These are phyloP conservation scores for Nemoura dubitans DNA, from an alignment of 2,888 invertebrate genomes.

Conservation along the genomic window DNA sequence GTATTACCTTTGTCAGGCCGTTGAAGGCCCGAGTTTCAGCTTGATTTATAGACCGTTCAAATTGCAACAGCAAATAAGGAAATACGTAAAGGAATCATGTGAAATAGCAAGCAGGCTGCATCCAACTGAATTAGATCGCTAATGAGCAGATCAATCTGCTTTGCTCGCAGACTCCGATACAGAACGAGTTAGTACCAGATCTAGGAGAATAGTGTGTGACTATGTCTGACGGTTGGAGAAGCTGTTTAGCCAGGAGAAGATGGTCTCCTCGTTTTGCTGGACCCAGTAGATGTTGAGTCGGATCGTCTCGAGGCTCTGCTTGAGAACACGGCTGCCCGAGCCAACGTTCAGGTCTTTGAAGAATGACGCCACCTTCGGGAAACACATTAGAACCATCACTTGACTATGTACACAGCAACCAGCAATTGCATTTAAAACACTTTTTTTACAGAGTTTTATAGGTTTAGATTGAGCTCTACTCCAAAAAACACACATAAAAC, in stretches of 20 bases:
- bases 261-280: conserved; percentile 63
- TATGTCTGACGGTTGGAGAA: conserved; percentile 53
- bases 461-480: no score
- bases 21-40: not conserved
- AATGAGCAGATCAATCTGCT: not conserved
- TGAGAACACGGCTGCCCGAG: conserved; percentile 69
- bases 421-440: no score
- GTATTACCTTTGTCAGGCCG: not conserved
- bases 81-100: not conserved
- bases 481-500: no score
- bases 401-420: not conserved
- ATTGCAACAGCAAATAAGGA: not conserved
- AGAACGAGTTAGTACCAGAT: not conserved
- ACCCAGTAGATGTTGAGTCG: conserved; percentile 87
- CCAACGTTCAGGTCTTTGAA: conserved; percentile 67
- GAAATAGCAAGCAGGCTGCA: not conserved
- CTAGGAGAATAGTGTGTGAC: not conserved
- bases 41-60: not conserved
- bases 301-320: conserved; percentile 81
- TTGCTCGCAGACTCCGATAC: not conserved
- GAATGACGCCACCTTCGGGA: conserved; percentile 68
- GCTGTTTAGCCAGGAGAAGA: conserved; percentile 65
- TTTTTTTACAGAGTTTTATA: no score
- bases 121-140: not conserved
- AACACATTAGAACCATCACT: conserved; percentile 2